phyloP scores from a whole-genome alignment of 2,113 vertebrate genomes.

The Pyrgilauda ruficollis region DNA sequence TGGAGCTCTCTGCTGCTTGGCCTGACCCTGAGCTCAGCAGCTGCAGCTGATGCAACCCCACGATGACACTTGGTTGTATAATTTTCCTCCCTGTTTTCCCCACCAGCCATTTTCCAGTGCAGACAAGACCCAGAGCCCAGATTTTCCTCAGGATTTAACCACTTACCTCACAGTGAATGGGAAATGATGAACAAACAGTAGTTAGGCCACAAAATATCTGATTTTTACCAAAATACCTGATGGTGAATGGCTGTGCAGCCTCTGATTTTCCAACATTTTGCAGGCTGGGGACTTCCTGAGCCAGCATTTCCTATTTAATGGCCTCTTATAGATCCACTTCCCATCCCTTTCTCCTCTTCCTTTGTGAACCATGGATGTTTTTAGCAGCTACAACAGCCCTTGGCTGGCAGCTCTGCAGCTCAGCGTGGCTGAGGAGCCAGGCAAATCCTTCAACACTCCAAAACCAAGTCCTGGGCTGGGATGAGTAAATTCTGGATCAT shows the following conservation, averaged over 20 bases:
- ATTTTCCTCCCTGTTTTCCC: neutral
- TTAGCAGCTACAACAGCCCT: neutral
- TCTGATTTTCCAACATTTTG: neutral
- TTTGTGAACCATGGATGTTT: neutral
- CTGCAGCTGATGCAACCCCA: neutral
- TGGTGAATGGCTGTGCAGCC: neutral
- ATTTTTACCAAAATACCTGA: neutral
- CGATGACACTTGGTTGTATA: neutral
- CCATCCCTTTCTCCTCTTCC: neutral
- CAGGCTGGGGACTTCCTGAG: neutral
- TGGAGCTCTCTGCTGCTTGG: neutral
- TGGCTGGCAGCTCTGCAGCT: neutral
- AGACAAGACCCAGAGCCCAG: neutral
- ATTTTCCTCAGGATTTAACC: neutral
- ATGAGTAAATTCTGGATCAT: neutral
- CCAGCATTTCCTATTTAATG: neutral
- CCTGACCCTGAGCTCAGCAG: neutral
- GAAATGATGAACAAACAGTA: neutral
- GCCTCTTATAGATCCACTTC: neutral
- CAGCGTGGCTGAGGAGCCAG: neutral
- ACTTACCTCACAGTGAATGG: neutral
- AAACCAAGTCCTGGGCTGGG: neutral
- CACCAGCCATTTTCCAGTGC: neutral
- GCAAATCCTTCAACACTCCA: neutral
- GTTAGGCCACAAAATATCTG: neutral